phyloP scores from a whole-genome alignment of 2,888 invertebrate genomes.

The Pristionchus mayeri region DNA sequence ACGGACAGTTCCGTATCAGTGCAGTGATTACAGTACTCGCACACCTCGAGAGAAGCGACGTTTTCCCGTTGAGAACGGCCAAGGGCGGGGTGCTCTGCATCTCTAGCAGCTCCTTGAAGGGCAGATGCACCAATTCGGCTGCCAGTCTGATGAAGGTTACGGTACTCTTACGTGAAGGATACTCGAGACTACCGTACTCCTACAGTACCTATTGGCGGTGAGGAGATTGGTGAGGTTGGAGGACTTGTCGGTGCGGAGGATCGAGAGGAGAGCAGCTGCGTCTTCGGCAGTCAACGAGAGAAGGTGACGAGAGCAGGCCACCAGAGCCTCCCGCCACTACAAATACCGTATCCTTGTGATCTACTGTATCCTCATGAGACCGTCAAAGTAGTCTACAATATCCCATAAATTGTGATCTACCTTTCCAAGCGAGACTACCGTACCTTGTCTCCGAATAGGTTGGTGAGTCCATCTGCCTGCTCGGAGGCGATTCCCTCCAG shows the following conservation, averaged over 20 bases:
- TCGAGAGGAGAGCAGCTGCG: background rate
- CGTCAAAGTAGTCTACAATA: background rate
- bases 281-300: slow-evolving; percentile 2
- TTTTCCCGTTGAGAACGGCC: slow-evolving; percentile 28
- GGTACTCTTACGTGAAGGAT: background rate
- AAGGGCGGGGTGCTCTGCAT: background rate
- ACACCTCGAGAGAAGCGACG: slow-evolving; percentile 42
- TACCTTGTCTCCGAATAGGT: slow-evolving; percentile 47
- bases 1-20: background rate
- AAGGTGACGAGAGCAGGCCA: slow-evolving; percentile 25
- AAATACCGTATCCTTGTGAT: background rate
- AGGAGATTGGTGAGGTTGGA: slow-evolving; percentile 41
- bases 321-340: slow-evolving; percentile 36
- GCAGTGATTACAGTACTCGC: background rate
- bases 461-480: slow-evolving; percentile 46
- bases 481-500: slow-evolving; percentile 47
- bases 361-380: background rate
- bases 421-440: background rate
- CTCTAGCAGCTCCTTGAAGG: slow-evolving; percentile 45
- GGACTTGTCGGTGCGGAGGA: slow-evolving; percentile 17
- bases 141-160: slow-evolving; percentile 21
- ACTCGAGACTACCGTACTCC: background rate
- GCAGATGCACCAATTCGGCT: slow-evolving; percentile 43
- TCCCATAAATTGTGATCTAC: background rate
- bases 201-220: slow-evolving; percentile 42